phyloP scores from a whole-genome alignment of 64 coral and sea anemone genomes.

The Exaiptasia diaphana region DNA sequence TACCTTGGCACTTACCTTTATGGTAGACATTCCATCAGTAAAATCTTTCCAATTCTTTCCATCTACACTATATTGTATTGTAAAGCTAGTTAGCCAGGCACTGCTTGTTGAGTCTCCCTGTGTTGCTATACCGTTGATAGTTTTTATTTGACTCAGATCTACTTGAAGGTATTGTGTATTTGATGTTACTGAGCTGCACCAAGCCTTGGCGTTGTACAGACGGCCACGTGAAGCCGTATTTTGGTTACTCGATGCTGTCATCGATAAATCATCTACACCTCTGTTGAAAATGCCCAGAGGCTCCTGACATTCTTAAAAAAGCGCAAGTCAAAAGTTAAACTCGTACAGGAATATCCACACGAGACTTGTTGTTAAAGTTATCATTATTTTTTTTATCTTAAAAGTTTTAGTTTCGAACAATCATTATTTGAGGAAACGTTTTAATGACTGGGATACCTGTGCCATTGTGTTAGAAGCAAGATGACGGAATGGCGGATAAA shows the following conservation, averaged over 20 bases:
- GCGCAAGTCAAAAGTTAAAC: not conserved
- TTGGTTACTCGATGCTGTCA: not conserved
- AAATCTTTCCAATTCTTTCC: conserved; percentile 3
- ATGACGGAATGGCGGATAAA: too few relatives aligned
- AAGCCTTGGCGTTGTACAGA: not conserved
- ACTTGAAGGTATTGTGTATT: not conserved
- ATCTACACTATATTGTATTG: not conserved
- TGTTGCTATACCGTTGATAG: conserved; percentile 28
- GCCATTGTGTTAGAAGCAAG: too few relatives aligned
- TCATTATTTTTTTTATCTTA: too few relatives aligned
- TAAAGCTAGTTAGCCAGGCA: conserved; percentile 3
- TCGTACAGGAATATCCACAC: too few relatives aligned
- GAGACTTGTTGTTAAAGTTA: too few relatives aligned
- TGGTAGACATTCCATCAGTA: not conserved
- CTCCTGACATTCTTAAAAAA: not conserved
- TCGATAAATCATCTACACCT: not conserved
- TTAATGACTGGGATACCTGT: too few relatives aligned
- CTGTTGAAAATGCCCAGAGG: not conserved
- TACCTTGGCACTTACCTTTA: not conserved
- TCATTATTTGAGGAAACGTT: too few relatives aligned
- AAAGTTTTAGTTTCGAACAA: too few relatives aligned
- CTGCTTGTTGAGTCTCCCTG: conserved; percentile 16
- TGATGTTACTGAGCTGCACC: not conserved
- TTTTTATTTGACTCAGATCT: not conserved
- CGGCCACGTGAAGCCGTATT: not conserved